Base-by-base conservation (phyloP, 2,113 vertebrate species). In the Smithornis capensis region DNA sequence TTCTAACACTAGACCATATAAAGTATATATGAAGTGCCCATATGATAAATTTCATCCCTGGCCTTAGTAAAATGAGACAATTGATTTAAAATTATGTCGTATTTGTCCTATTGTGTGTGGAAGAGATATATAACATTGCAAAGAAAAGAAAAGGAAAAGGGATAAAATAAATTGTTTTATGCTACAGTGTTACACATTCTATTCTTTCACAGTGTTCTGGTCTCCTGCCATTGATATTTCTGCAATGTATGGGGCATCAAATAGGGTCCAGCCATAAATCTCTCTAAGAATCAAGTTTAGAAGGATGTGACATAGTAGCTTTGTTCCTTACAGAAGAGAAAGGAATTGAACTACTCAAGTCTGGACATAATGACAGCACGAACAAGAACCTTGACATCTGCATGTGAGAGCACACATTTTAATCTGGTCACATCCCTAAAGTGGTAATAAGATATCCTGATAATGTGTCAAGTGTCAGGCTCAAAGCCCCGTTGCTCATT, bases 361-460 rank as follows among this genome's bases (percentile, higher is more conserved):
- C 69, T 95, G 89, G 81, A 68, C 52, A 38, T 27, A 94, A 81
- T 70, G 93, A 86, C 89, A 95, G 86, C 79, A 83, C 0, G 44
- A 68, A 83, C 83, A 83, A 40, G 69, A 83, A 68, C 70, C 82
- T 84, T 93, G 95, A 69, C 88, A 95, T 90, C 73, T 92, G 88
- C 92, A 89, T 78, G 56, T 68, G 79, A 65, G 27, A 94, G 63
- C 83, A 78, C 83, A 90, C 42, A 65, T 91, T 96, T 95, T 74
- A 97, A 90, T 94, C 95, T 80, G 78, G 55, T 95, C 89, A 83
- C 93, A 96, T 95, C 70, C 78, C 21, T 49, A 28, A 60, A 62
- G 93, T 82, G 84, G 93, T 92, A 95, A 97, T 95, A 94, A 90
- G 92, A 69, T 87, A 80, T 55, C 69, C 75, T 84, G 95, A 92